Evolutionary conservation across 92 coral and sea anemone species (phyloP).

Genomic region (Epizoanthus ramosus): DNA sequence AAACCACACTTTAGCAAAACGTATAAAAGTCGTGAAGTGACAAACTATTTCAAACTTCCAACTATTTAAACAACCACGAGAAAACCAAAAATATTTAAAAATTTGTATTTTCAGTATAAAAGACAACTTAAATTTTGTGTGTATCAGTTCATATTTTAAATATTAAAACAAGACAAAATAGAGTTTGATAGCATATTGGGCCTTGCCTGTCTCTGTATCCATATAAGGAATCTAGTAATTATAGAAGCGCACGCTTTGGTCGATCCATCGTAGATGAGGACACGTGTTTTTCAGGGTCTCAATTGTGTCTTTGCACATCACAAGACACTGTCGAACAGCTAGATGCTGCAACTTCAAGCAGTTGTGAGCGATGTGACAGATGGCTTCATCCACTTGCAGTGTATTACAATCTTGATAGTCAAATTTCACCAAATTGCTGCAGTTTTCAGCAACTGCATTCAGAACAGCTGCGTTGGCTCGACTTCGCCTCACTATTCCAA

Average conservation of each 20-base stretch:
- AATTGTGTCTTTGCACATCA: constrained; percentile 43
- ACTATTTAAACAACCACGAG: too few relatives aligned
- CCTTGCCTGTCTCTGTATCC: neutral
- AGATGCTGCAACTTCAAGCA: constrained; percentile 46
- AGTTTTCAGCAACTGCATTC: constrained; percentile 60
- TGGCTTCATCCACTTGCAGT: constrained; percentile 47
- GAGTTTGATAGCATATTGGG: neutral
- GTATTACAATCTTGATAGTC: constrained; percentile 62
- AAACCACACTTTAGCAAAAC: too few relatives aligned
- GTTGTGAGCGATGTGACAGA: constrained; percentile 63
- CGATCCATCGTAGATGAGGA: constrained; percentile 49
- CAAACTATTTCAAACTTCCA: too few relatives aligned
- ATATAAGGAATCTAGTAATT: neutral
- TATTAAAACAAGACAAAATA: too few relatives aligned
- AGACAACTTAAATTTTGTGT: too few relatives aligned
- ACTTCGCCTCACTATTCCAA: constrained; percentile 73
- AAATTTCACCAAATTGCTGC: constrained; percentile 48
- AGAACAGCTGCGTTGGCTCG: constrained; percentile 61
- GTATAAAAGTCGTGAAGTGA: too few relatives aligned
- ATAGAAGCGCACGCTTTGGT: constrained; percentile 58
- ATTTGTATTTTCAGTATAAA: too few relatives aligned
- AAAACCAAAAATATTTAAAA: too few relatives aligned
- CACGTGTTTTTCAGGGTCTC: constrained; percentile 40
- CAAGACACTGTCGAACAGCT: constrained; percentile 49
- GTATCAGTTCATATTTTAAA: too few relatives aligned